phyloP scores from a whole-genome alignment of 2,888 invertebrate genomes.

The Cephus runcator region DNA sequence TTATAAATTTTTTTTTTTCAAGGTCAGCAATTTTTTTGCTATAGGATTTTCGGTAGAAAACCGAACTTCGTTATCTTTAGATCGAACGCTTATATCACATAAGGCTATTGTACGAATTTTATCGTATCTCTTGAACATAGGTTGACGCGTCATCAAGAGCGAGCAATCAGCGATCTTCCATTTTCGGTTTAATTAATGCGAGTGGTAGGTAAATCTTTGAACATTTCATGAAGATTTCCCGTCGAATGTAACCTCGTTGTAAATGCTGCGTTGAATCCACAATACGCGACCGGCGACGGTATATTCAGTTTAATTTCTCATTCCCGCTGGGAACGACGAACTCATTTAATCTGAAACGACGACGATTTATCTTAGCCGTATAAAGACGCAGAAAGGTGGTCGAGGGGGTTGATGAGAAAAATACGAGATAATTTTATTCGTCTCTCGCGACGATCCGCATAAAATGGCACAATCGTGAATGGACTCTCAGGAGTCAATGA shows the following conservation, averaged over 20 bases:
- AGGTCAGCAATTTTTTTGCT: no score
- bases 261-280: background rate
- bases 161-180: background rate
- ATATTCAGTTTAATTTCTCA: background rate
- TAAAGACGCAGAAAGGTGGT: background rate
- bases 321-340: background rate
- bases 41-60: no score
- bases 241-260: background rate
- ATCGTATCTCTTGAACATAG: background rate
- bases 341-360: background rate
- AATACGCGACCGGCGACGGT: background rate
- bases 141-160: background rate
- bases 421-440: background rate
- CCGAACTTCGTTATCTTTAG: no score
- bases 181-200: background rate
- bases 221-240: background rate
- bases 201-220: background rate
- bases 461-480: background rate
- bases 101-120: background rate
- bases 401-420: background rate
- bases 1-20: no score
- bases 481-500: no score
- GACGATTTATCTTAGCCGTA: background rate
- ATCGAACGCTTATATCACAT: no score
- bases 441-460: background rate